Percentiles rank a stretch among this genome's conserved stretches.
Evolutionary conservation across 2,113 vertebrate genomes (phyloP).

Genomic region (Candoia aspera): DNA sequence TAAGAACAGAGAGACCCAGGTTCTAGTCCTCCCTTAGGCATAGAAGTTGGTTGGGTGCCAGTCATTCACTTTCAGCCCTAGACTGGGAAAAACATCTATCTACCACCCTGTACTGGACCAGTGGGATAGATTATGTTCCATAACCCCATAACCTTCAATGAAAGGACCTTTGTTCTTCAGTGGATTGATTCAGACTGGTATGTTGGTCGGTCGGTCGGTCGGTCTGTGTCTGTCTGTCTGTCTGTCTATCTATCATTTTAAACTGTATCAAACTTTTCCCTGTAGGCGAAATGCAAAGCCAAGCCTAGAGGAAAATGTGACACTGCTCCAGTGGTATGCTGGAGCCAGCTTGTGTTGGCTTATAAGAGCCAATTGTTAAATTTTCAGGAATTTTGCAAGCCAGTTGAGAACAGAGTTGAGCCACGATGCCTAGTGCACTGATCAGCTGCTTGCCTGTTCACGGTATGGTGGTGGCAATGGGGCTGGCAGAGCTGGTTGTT

Average conservation of each 20-base stretch:
- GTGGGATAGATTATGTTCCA: neutral
- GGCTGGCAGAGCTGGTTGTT: neutral
- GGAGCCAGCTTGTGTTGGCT: neutral
- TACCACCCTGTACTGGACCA: neutral
- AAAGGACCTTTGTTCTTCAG: neutral
- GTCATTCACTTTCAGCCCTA: neutral
- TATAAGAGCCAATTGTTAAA: neutral
- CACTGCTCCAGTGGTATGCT: neutral
- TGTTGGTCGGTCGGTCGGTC: too few relatives aligned
- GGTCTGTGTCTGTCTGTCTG: too few relatives aligned
- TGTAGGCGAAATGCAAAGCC: too few relatives aligned
- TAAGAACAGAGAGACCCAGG: neutral
- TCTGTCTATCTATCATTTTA: neutral
- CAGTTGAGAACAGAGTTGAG: neutral
- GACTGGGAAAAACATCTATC: neutral
- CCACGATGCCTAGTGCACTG: too few relatives aligned
- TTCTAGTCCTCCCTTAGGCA: neutral
- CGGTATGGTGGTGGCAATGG: neutral
- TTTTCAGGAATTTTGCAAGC: neutral
- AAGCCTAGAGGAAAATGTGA: too few relatives aligned
- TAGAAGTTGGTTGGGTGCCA: neutral
- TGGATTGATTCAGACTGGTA: neutral
- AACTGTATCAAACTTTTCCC: neutral
- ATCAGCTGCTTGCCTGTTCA: neutral
- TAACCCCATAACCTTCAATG: neutral